Evolutionary conservation across 1,140 invertebrate genomes (phyloP).

Genomic region (Trichonephila inaurata): DNA sequence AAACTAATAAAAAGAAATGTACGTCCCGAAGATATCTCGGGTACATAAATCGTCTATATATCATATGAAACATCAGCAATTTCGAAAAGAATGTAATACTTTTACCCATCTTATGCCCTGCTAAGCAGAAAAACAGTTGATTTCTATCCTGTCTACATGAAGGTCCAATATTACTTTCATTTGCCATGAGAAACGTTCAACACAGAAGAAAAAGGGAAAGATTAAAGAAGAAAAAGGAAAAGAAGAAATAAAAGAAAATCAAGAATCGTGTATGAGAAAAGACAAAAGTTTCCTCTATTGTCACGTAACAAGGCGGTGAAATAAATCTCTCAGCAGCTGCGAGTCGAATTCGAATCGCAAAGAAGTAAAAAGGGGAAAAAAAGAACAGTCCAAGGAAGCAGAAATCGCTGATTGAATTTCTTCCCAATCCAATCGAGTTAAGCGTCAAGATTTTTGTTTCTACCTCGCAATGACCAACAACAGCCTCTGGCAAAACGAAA

Average conservation of each 20-base stretch:
- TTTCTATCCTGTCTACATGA: constrained; percentile 29
- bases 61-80: constrained; percentile 25
- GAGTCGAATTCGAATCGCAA: constrained; percentile 63
- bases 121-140: constrained; percentile 29
- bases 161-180: constrained; percentile 53
- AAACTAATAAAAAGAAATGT: constrained; percentile 31
- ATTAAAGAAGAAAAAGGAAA: constrained; percentile 24
- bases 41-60: constrained; percentile 28
- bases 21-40: neutral
- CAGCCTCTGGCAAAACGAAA: constrained; percentile 17
- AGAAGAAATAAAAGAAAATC: constrained; percentile 2
- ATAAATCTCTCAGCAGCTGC: constrained; percentile 57
- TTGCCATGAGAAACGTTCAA: constrained; percentile 25
- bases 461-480: constrained; percentile 57
- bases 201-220: neutral
- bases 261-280: constrained; percentile 34
- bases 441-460: constrained; percentile 61
- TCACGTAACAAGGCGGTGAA: constrained; percentile 53
- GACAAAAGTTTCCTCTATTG: constrained; percentile 55
- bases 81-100: constrained; percentile 37
- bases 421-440: constrained; percentile 63
- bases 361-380: neutral
- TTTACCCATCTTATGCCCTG: neutral
- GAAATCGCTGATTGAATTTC: constrained; percentile 68
- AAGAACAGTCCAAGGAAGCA: constrained; percentile 40